Evolutionary conservation across 2,888 invertebrate genomes (phyloP), one percentile per base, ranked within the genome.

Genomic region (Fabriciana adippe): DNA sequence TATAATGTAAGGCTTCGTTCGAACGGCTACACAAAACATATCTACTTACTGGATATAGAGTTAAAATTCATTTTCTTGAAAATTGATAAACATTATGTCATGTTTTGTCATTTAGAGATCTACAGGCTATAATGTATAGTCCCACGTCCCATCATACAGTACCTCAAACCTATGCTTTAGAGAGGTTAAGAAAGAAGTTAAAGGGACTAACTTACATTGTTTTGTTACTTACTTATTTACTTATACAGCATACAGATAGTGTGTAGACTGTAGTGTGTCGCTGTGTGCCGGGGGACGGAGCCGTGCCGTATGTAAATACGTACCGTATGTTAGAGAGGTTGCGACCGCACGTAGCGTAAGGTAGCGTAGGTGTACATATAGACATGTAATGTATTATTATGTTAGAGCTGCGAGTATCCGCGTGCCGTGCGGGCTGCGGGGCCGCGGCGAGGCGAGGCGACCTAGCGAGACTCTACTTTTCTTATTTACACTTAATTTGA

Each of bases 301-400:
- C 48, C 35, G 51, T 41, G 61, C 53, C 63, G 75, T 68, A 73
- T 76, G 76, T 78, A 75, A 72, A 77, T 75, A 78, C 70, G 67
- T 74, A 73, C 69, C 70, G 68, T 69, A 72, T 73, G 73, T 67
- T 50, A 51, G 50, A 51, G 50, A 15, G 50, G 16, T n/a, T 2
- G 16, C 50, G 48, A 48, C 45, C 26, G 56, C 45, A 6, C 41
- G 35, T 64, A 64, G 62, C 11, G 57, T 67, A 57, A 57, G 63
- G 18, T 63, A 63, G 48, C 15, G 35, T 60, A 55, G 35, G 53
- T 63, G 63, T 63, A 57, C 55, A 55, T 64, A 61, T 61, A 51
- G 59, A 50, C n/a, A 48, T 48, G 48, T 59, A 21, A 50, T 16
- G 31, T 14, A 26, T 15, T 51, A 51, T 61, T 51, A 35, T 18